These are phyloP conservation scores for Nemurella pictetii DNA, from an alignment of 2,888 invertebrate genomes.

Conservation along the genomic window DNA sequence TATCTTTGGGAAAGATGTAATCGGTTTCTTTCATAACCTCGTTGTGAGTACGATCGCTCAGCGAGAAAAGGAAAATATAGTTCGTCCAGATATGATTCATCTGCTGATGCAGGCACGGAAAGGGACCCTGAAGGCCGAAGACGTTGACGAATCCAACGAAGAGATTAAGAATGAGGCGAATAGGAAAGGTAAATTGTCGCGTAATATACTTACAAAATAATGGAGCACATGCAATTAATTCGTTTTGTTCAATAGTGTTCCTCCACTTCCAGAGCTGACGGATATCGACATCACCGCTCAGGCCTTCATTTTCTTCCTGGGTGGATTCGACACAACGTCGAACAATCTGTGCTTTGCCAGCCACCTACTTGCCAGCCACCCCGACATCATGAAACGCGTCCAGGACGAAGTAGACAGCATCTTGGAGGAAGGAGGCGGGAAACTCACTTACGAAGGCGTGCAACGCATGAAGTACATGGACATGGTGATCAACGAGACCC, in stretches of 20 bases:
- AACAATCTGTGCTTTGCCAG: constrained; percentile 48
- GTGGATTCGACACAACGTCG: constrained; percentile 59
- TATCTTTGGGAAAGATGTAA: neutral
- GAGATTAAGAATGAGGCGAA: neutral
- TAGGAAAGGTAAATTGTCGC: neutral
- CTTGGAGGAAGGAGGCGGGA: constrained; percentile 49
- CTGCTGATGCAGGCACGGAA: constrained; percentile 9
- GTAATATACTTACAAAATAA: too few species aligned
- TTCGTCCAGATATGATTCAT: constrained; percentile 22
- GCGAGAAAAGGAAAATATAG: neutral
- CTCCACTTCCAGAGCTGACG: constrained; percentile 39
- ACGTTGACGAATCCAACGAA: neutral
- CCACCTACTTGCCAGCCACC: constrained; percentile 53
- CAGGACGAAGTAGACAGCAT: constrained; percentile 59
- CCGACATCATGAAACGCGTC: constrained; percentile 60
- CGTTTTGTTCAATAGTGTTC: too few species aligned
- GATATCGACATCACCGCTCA: constrained; percentile 51
- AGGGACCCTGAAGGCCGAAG: constrained; percentile 4
- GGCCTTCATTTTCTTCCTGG: constrained; percentile 54
- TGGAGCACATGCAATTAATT: too few species aligned
- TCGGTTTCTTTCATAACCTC: constrained; percentile 1
- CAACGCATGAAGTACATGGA: constrained; percentile 50
- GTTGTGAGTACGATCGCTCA: neutral
- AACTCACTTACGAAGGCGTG: constrained; percentile 49
- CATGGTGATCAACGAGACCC: neutral